These are phyloP conservation scores for Cossypha dichroa DNA, from an alignment of 2,797 vertebrate species.

Conservation along the genomic window DNA sequence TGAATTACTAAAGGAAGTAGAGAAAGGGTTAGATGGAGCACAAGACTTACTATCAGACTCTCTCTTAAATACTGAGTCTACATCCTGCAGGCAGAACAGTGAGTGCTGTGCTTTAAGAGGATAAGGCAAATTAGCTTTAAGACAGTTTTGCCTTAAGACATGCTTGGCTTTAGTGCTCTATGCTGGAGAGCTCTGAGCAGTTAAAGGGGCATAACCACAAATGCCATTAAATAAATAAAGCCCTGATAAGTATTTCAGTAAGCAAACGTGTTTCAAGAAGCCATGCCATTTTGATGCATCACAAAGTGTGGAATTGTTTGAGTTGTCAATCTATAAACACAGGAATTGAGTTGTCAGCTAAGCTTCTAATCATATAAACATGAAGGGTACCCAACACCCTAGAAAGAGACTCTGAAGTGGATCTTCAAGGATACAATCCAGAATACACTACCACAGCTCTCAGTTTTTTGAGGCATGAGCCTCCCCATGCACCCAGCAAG, in stretches of 20 bases:
- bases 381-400: neutral
- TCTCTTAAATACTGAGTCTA: neutral
- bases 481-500: neutral
- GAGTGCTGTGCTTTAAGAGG: constrained; percentile 10
- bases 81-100: neutral
- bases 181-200: neutral
- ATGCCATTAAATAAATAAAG: neutral
- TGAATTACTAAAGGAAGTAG: neutral
- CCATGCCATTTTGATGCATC: neutral
- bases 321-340: neutral
- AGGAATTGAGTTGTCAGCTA: neutral
- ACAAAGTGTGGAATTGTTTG: neutral
- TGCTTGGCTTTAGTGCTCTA: neutral
- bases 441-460: neutral
- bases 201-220: neutral
- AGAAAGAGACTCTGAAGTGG: neutral
- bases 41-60: neutral
- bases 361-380: neutral
- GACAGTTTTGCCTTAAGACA: neutral
- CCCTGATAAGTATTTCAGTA: neutral
- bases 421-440: neutral
- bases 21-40: neutral
- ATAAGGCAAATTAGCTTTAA: constrained; percentile 37
- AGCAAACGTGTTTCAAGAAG: neutral
- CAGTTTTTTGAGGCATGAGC: neutral